Base-by-base conservation (phyloP, 2,888 invertebrate species). In the Leucophora obtusa region DNA sequence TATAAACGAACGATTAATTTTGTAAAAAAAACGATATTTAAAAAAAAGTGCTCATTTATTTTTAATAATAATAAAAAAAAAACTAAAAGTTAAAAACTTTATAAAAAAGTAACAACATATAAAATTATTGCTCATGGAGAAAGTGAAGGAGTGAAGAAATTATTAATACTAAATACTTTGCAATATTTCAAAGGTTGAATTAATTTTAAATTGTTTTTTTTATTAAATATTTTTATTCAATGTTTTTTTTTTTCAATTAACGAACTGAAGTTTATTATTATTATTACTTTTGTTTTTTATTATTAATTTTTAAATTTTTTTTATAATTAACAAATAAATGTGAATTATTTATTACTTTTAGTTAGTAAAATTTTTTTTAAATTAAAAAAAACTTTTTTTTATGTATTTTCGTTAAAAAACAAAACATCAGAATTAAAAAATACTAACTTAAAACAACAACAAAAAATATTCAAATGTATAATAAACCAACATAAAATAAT, bases 141-240 rank as follows among this genome's bases (percentile, higher is more conserved):
- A 24, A 59, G 43, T 65, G 21, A 68, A 28, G 28, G 7, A 28
- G 28, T 28, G 28, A 28, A 28, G 28, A 28, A 74, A 58, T 58
- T 24, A 14, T 56, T 47, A 35, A 8, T 58, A 43, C 28, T 38
- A 65, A 35, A 56, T 79, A 68, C 58, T 68, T 73, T 82, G 78
- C 79, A 66, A 75, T 81, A 69, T 70, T 69, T 74, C 62, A 71
- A 56, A 82, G 78, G 79, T 82, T 78, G 82, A 81, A 59, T 78
- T 78, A 69, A 43, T 68, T 78, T 50, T 62, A 70, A 78, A 72
- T 17, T 56, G 35, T 54, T 59, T 43, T 58, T 56, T 76, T 70
- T 62, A 21, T 68, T 62, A 21, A 14, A 11, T 54, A n/a, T 53
- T 28, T 18, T 51, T 33, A 47, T 47, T 70, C 71, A 33, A 43